Percentiles rank a stretch among this genome's conserved stretches.
phyloP scores from a whole-genome alignment of 1,140 invertebrate species.

The Mycetomoellerius zeteki region DNA sequence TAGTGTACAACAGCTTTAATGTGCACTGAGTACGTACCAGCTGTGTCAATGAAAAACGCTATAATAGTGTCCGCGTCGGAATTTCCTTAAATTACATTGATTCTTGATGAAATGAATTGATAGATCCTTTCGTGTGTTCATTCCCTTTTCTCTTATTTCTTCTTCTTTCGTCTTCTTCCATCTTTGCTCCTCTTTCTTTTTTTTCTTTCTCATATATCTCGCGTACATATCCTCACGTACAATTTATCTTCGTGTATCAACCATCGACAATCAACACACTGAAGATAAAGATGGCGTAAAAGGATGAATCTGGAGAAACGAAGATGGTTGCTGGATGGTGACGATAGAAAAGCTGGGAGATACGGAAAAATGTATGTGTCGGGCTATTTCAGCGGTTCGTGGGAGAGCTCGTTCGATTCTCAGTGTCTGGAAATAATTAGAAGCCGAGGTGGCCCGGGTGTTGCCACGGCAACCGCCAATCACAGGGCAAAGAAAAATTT shows the following conservation, averaged over 20 bases:
- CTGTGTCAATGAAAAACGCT: too few species aligned
- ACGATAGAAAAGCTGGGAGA: slow-evolving; percentile 40
- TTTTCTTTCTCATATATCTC: neutral
- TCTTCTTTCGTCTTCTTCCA: neutral
- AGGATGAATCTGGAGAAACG: neutral
- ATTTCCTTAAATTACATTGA: slow-evolving; percentile 16
- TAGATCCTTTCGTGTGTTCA: slow-evolving; percentile 2
- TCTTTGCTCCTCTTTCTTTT: neutral
- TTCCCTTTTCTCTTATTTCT: neutral
- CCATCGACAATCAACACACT: slow-evolving; percentile 69
- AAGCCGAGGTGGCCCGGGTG: slow-evolving; percentile 85
- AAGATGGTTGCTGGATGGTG: slow-evolving; percentile 35
- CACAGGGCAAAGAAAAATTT: slow-evolving; percentile 86
- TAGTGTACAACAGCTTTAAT: too few species aligned
- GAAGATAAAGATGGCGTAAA: slow-evolving; percentile 24
- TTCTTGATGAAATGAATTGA: slow-evolving; percentile 2
- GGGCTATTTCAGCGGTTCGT: slow-evolving; percentile 81
- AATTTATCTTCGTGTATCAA: slow-evolving; percentile 41
- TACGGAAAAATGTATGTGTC: slow-evolving; percentile 80
- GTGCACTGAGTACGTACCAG: too few species aligned
- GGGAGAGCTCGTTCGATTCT: slow-evolving; percentile 86
- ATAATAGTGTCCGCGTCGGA: slow-evolving; percentile 21
- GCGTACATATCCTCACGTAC: slow-evolving; percentile 8
- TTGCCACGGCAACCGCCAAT: slow-evolving; percentile 88
- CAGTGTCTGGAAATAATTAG: slow-evolving; percentile 88